phyloP scores from a whole-genome alignment of 2,888 invertebrate species.

The Aporophyla nigra region DNA sequence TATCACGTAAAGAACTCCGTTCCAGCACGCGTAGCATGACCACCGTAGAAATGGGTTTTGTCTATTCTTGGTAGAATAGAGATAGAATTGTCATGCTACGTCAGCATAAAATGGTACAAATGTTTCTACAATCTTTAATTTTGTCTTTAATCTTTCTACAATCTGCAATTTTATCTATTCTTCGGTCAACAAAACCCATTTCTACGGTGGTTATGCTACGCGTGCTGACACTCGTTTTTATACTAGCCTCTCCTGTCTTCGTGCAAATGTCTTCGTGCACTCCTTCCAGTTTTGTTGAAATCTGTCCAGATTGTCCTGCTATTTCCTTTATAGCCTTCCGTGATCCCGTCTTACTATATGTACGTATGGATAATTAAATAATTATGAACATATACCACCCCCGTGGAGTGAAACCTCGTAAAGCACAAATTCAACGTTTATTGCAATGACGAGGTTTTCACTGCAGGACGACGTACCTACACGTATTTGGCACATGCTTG shows the following conservation, averaged over 20 bases:
- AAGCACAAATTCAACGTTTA: background rate
- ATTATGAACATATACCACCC: background rate
- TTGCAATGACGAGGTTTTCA: background rate
- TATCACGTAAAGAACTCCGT: background rate
- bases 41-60: too few relatives aligned
- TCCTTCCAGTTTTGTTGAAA: background rate
- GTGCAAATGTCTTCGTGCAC: background rate
- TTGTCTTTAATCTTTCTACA: too few relatives aligned
- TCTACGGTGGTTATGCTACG: too few relatives aligned
- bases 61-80: too few relatives aligned
- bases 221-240: too few relatives aligned
- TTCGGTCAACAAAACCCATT: too few relatives aligned
- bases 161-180: too few relatives aligned
- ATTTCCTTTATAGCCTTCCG: constrained; percentile 3
- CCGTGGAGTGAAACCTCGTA: background rate
- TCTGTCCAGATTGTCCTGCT: background rate
- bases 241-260: background rate
- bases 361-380: background rate
- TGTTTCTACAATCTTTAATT: too few relatives aligned
- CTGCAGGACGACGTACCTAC: background rate
- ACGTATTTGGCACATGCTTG: background rate
- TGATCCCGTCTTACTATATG: background rate
- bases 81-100: too few relatives aligned
- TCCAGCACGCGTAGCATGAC: too few relatives aligned
- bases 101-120: too few relatives aligned